Conservation (phyloP, 1,140 invertebrate species). For the Dreissena polymorpha region DNA sequence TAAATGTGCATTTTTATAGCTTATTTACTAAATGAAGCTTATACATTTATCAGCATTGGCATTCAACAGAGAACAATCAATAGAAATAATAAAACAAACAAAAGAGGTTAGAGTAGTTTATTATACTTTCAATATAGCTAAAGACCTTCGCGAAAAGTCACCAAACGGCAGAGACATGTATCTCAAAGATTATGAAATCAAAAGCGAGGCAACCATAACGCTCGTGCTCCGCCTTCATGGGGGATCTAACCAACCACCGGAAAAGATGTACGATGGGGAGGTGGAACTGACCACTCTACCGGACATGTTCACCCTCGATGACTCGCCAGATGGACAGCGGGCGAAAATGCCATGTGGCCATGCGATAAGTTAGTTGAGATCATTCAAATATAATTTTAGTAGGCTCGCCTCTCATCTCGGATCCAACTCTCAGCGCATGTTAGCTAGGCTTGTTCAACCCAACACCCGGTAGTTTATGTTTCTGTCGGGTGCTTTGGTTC, state of each 20-base stretch:
- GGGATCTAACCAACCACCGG: constrained; percentile 14
- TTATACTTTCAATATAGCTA: constrained; percentile 31
- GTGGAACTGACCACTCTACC: constrained; percentile 56
- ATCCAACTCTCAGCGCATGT: no score
- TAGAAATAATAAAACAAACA: no score
- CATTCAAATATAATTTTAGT: no score
- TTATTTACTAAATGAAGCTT: no score
- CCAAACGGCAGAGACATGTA: constrained; percentile 1
- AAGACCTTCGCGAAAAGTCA: constrained; percentile 35
- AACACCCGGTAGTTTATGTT: no score
- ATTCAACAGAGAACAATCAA: no score
- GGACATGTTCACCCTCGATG: constrained; percentile 64
- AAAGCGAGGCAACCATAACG: constrained; percentile 35
- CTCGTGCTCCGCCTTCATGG: constrained; percentile 52
- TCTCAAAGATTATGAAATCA: constrained; percentile 46
- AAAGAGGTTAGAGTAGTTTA: no score
- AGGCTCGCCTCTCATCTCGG: no score
- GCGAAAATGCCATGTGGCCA: constrained; percentile 64
- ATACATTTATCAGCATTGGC: no score
- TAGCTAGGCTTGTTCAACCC: no score
- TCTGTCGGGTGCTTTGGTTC: no score
- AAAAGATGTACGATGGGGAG: constrained; percentile 53
- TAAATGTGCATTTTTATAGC: no score
- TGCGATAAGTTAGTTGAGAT: constrained; percentile 51
- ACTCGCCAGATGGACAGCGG: constrained; percentile 40